These are phyloP conservation scores for Alauda arvensis DNA, from an alignment of 2,797 vertebrate genomes.

Conservation along the genomic window DNA sequence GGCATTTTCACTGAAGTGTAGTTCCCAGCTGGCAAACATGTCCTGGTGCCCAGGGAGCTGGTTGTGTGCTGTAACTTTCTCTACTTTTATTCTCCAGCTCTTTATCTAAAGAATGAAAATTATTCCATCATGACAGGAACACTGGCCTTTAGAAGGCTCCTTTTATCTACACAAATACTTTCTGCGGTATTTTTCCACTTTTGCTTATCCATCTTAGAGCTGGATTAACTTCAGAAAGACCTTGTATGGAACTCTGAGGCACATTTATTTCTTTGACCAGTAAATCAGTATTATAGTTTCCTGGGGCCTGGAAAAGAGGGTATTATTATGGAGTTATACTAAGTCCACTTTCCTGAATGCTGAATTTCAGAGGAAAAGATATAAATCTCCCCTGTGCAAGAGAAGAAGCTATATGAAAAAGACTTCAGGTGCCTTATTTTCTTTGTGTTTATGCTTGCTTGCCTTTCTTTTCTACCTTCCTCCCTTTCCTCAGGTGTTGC, in stretches of 20 bases:
- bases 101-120: slow-evolving; percentile 34
- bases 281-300: slow-evolving; percentile 53
- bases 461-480: background rate
- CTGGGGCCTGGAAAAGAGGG: slow-evolving; percentile 35
- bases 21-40: background rate
- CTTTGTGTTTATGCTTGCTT: slow-evolving; percentile 22
- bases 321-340: slow-evolving; percentile 41
- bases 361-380: slow-evolving; percentile 25
- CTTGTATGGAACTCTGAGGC: slow-evolving; percentile 34
- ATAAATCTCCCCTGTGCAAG: slow-evolving; percentile 40
- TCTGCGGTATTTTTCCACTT: slow-evolving; percentile 28
- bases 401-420: slow-evolving; percentile 17
- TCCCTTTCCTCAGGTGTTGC: slow-evolving; percentile 1
- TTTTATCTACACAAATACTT: slow-evolving; percentile 46
- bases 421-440: slow-evolving; percentile 22
- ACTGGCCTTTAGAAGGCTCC: slow-evolving; percentile 38
- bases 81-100: slow-evolving; percentile 12
- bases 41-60: background rate
- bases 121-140: slow-evolving; percentile 1
- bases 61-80: background rate
- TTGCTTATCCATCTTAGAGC: slow-evolving; percentile 40
- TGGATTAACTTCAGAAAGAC: slow-evolving; percentile 58
- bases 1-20: background rate
- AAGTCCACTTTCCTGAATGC: slow-evolving; percentile 37
- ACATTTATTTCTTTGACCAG: slow-evolving; percentile 48